These are phyloP conservation scores for Ceryle rudis DNA, from an alignment of 2,797 vertebrate genomes.

Conservation along the genomic window DNA sequence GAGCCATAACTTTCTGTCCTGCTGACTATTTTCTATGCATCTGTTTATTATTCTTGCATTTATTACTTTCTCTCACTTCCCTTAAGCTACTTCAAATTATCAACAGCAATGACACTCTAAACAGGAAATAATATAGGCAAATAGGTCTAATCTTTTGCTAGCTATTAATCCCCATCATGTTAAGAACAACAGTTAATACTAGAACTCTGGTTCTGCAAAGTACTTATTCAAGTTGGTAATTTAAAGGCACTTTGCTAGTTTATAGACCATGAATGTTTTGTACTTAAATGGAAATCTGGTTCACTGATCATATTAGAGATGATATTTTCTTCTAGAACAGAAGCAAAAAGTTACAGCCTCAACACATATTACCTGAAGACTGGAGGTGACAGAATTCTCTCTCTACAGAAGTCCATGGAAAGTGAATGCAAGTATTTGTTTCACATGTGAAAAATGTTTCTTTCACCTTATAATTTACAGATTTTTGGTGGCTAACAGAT, in stretches of 20 bases:
- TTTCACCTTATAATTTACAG: background rate
- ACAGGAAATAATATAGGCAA: background rate
- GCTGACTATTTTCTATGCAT: background rate
- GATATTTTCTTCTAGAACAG: background rate
- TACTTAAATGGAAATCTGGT: slow-evolving; percentile 9
- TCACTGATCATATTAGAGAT: background rate
- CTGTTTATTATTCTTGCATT: background rate
- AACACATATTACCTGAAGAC: background rate
- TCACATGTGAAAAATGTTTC: background rate
- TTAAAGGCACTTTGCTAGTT: background rate
- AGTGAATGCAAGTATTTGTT: background rate
- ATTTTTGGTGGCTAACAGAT: background rate
- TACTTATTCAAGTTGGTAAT: background rate
- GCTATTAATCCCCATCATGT: background rate
- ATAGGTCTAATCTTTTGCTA: background rate
- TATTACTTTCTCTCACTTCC: background rate
- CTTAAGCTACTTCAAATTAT: background rate
- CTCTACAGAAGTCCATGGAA: background rate
- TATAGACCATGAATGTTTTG: slow-evolving; percentile 1
- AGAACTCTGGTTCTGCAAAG: background rate
- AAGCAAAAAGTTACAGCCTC: background rate
- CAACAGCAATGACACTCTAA: background rate
- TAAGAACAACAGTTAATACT: background rate
- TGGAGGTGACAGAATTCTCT: background rate
- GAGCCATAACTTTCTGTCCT: background rate